Evolutionary conservation across 2,888 invertebrate genomes (phyloP), one percentile per base, ranked within the genome.

Genomic region (Salticus scenicus): DNA sequence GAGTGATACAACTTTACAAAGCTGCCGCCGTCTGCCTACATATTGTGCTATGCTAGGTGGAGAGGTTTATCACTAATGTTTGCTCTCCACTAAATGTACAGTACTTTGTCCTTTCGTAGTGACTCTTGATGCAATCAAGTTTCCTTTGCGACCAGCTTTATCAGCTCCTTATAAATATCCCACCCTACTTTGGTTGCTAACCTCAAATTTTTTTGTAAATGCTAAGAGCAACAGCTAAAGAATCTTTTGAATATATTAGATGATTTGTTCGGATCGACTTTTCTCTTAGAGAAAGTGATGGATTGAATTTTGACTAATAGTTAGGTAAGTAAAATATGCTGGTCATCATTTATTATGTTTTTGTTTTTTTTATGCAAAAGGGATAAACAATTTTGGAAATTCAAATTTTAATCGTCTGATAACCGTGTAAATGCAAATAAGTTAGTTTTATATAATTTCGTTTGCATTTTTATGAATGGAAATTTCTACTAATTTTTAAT

Each of bases 61-160:
- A 81, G 82, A 82, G 76, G 51, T 33, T 82, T 82, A 82, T 82
- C 82, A 47, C 76, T 51, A 72, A 64, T 82, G 76, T 82, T 82
- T 82, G 82, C 82, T 72, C 47, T 47, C 75, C 82, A 82, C 82
- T 82, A 82, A 82, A 82, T 70, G 82, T 28, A 30, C 66, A 76
- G 82, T 82, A 82, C 82, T 82, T 82, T 82, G 82, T 17, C 82
- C 82, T 72, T 31, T 30, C 30, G 30, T 31, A 17, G 31, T 28
- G 66, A 70, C 17, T 71, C 75, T 70, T 74, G 75, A 63, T 81
- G 81, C 76, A 82, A 82, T 82, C 82, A 66, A 64, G 72, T 72
- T 82, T 76, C 76, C 76, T 82, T 71, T 76, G 66, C 71, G 47
- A 28, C 64, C 14, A 28, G 42, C 70, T 74, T 81, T 82, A 82